A percentile compares a stretch with the other conserved stretches of the same genome.
Conservation (phyloP, 2,888 invertebrate genomes). For the Phyllotreta cruciferae region DNA sequence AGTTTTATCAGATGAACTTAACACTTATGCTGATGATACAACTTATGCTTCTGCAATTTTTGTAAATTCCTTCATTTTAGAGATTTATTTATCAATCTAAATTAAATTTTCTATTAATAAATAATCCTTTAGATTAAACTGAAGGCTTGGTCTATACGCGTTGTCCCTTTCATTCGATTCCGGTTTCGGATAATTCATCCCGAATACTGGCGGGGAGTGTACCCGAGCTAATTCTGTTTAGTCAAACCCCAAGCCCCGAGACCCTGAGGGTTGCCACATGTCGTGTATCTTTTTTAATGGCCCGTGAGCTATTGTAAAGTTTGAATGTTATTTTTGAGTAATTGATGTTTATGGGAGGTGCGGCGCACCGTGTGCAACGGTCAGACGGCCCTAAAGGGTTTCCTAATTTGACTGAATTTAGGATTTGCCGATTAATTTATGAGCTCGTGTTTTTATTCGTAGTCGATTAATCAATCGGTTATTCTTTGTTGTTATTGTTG, state of each 20-base stretch:
- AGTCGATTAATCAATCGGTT: not conserved
- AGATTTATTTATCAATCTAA: not conserved
- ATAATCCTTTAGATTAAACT: not conserved
- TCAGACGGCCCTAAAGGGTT: constrained; percentile 21
- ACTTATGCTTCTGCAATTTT: not conserved
- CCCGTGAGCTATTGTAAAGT: constrained; percentile 42
- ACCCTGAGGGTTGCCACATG: constrained; percentile 41
- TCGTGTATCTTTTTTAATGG: constrained; percentile 44
- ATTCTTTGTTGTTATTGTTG: not conserved
- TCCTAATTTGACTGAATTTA: constrained; percentile 24
- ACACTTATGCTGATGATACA: too few relatives aligned
- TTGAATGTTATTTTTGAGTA: constrained; percentile 39
- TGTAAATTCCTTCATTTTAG: not conserved
- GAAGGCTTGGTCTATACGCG: too few relatives aligned
- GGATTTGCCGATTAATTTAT: constrained; percentile 8
- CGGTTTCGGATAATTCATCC: constrained; percentile 6
- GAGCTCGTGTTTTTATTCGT: not conserved
- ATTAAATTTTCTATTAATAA: too few relatives aligned
- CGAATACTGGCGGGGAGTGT: constrained; percentile 29
- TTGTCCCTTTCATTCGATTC: constrained; percentile 3
- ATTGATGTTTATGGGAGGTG: constrained; percentile 36
- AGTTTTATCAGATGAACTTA: too few relatives aligned
- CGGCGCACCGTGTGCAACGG: constrained; percentile 8
- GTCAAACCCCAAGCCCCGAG: constrained; percentile 31
- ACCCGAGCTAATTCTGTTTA: constrained; percentile 40